Conservation (phyloP, 2,797 vertebrate species). For the Pangasius macronema region DNA sequence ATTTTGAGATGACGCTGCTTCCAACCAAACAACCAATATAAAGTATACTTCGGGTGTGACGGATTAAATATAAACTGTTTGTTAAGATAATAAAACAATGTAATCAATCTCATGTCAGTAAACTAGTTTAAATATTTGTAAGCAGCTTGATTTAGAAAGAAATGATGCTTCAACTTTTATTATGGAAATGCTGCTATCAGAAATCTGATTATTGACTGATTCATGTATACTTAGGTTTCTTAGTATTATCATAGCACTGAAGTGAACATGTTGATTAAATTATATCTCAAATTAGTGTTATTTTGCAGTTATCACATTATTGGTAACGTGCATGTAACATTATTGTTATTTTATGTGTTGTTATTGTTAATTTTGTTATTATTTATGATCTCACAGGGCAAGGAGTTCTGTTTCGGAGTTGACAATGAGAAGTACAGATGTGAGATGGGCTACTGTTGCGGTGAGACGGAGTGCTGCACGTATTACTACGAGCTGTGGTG, state of each 20-base stretch:
- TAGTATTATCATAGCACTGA: not conserved
- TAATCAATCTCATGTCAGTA: not conserved
- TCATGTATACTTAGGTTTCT: not conserved
- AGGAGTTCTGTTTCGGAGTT: slow-evolving; percentile 82
- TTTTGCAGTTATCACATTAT: not conserved
- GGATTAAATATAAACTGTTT: not conserved
- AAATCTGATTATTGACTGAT: not conserved
- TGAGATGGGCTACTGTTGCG: slow-evolving; percentile 85
- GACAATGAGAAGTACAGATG: slow-evolving; percentile 83
- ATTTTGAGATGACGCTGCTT: not conserved
- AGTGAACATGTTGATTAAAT: not conserved
- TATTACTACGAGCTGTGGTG: slow-evolving; percentile 87
- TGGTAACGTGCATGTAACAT: not conserved
- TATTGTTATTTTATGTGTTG: not conserved
- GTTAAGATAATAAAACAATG: not conserved
- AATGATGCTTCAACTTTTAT: not conserved
- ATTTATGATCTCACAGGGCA: slow-evolving; percentile 66
- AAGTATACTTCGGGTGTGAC: no score
- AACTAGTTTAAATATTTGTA: not conserved
- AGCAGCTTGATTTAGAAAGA: not conserved
- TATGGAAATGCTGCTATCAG: not conserved
- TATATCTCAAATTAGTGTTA: not conserved
- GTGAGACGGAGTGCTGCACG: slow-evolving; percentile 83
- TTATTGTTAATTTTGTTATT: not conserved
- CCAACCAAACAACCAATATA: not conserved